A percentile compares a stretch with the other conserved stretches of the same genome.
Conservation (phyloP, 2,113 vertebrate genomes). For the Probosciger aterrimus region DNA sequence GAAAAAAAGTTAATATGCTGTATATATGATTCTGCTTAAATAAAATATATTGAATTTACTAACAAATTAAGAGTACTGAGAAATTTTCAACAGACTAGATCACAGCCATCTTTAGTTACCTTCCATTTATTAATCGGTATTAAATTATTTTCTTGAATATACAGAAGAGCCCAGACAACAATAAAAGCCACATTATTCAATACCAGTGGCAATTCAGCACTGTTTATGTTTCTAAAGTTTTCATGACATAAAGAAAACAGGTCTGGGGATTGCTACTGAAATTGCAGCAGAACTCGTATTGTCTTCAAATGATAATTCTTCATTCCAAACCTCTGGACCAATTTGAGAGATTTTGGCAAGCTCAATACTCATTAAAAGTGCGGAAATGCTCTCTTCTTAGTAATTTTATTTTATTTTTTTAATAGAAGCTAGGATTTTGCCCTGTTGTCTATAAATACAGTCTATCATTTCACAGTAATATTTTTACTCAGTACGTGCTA, state of each 20-base stretch:
- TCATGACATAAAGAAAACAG: conserved; percentile 42
- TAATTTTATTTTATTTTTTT: neutral
- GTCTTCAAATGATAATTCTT: conserved; percentile 42
- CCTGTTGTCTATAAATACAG: neutral
- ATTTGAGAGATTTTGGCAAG: conserved; percentile 43
- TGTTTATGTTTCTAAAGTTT: conserved; percentile 65
- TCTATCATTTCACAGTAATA: neutral
- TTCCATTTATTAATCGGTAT: conserved; percentile 62
- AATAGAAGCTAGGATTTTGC: conserved; percentile 13
- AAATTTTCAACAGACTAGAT: conserved; percentile 65
- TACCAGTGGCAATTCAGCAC: conserved; percentile 43
- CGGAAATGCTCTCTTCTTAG: conserved; percentile 1
- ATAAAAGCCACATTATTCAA: conserved; percentile 52
- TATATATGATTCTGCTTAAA: conserved; percentile 72
- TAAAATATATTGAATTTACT: conserved; percentile 70
- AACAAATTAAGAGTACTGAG: conserved; percentile 58
- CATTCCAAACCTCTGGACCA: conserved; percentile 32
- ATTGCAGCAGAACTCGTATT: neutral
- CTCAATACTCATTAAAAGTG: conserved; percentile 15
- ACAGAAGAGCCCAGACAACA: conserved; percentile 29
- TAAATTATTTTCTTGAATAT: conserved; percentile 52
- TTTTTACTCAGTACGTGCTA: neutral
- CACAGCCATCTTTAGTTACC: conserved; percentile 62
- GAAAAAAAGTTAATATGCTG: conserved; percentile 78
- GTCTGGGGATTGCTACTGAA: conserved; percentile 49